Evolutionary conservation across 2,113 vertebrate species (phyloP).

Genomic region (human): DNA sequence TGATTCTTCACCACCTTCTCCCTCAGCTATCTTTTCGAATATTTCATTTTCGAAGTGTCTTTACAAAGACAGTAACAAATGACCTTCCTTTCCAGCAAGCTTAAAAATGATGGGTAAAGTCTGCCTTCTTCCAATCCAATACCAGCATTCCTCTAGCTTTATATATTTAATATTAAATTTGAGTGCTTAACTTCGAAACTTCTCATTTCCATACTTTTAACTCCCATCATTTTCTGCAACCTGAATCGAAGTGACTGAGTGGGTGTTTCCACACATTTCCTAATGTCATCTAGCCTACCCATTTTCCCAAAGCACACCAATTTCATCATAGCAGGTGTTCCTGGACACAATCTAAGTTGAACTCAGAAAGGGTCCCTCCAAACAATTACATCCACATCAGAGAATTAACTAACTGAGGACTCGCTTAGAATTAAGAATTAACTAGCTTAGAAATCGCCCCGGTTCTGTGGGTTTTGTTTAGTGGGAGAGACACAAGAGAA

Average conservation of each 20-base stretch:
- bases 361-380: not conserved
- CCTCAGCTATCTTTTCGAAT: not conserved
- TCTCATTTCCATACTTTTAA: not conserved
- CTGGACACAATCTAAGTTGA: not conserved
- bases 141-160: not conserved
- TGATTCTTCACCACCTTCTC: not conserved
- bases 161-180: not conserved
- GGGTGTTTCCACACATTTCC: not conserved
- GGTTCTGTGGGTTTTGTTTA: not conserved
- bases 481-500: not conserved
- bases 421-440: not conserved
- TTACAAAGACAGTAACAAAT: conserved; percentile 13
- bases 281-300: not conserved
- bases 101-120: not conserved
- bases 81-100: not conserved
- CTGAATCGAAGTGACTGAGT: not conserved
- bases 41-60: not conserved
- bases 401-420: not conserved
- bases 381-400: not conserved
- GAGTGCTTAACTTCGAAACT: not conserved
- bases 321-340: not conserved
- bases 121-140: not conserved
- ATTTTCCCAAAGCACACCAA: not conserved
- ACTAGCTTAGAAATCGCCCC: not conserved
- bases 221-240: not conserved